Evolutionary conservation across 1,140 invertebrate genomes (phyloP).

Genomic region (Asobara japonica): DNA sequence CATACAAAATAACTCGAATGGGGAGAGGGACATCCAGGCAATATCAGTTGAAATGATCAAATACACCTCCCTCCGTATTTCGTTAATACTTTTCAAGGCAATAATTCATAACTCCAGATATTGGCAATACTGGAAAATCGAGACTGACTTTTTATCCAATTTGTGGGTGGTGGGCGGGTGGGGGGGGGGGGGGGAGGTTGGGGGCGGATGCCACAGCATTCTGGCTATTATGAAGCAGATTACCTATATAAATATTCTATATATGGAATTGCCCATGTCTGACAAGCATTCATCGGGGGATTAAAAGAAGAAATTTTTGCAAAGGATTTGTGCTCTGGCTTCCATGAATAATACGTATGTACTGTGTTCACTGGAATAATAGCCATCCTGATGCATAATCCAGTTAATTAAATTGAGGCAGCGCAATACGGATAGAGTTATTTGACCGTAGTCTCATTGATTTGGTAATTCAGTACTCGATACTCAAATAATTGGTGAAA

Average conservation of each 20-base stretch:
- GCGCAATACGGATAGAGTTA: neutral
- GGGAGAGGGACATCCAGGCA: neutral
- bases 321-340: neutral
- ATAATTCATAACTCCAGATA: constrained; percentile 15
- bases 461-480: neutral
- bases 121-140: neutral
- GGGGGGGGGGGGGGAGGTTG: no score
- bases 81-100: neutral
- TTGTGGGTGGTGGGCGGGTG: neutral
- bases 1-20: neutral
- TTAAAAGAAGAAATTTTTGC: neutral
- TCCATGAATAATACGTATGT: constrained; percentile 4
- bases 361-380: neutral
- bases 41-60: neutral
- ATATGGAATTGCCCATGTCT: neutral
- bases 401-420: constrained; percentile 1
- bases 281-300: constrained; percentile 1
- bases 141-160: constrained; percentile 2
- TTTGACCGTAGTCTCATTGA: neutral
- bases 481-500: no score
- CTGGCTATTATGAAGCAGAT: neutral
- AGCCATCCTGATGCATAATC: neutral
- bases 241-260: neutral
- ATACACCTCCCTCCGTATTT: neutral
- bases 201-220: no score